These are phyloP conservation scores for Lasioglossum oenotherae DNA, from an alignment of 2,888 invertebrate species.

Conservation along the genomic window DNA sequence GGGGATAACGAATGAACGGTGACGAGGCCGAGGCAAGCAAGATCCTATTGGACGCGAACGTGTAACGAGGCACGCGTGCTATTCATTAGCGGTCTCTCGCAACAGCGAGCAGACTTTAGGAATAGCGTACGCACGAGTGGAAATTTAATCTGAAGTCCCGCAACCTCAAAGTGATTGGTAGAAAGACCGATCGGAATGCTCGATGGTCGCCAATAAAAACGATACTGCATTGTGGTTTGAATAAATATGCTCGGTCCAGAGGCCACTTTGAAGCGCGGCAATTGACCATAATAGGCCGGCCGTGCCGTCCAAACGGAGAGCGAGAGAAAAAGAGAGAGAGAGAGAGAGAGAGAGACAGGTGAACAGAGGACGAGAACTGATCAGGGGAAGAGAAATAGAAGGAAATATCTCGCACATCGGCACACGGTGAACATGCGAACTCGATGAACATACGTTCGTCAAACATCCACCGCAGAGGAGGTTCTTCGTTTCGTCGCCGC, in stretches of 20 bases:
- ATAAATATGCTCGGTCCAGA: constrained; percentile 50
- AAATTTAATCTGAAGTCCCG: constrained; percentile 50
- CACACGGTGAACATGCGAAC: constrained; percentile 12
- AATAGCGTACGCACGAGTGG: constrained; percentile 14
- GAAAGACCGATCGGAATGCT: constrained; percentile 25
- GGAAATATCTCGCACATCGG: constrained; percentile 7
- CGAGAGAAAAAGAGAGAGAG: neutral
- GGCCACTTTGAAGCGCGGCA: constrained; percentile 58
- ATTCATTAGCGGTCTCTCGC: constrained; percentile 17
- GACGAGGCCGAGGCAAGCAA: neutral
- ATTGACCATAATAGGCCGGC: constrained; percentile 55
- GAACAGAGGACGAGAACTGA: neutral
- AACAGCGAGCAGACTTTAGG: constrained; percentile 16
- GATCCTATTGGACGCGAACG: neutral
- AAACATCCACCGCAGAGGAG: constrained; percentile 17
- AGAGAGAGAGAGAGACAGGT: neutral
- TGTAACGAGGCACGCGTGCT: neutral
- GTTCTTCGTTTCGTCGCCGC: constrained; percentile 18
- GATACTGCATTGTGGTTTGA: constrained; percentile 50
- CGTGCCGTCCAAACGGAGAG: constrained; percentile 33
- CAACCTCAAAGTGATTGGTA: constrained; percentile 23
- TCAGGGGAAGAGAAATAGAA: constrained; percentile 6
- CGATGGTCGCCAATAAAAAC: constrained; percentile 34
- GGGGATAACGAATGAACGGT: neutral
- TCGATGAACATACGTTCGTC: constrained; percentile 37